Base-by-base conservation (phyloP, 1,140 invertebrate genomes). In the Drosophila lini region DNA sequence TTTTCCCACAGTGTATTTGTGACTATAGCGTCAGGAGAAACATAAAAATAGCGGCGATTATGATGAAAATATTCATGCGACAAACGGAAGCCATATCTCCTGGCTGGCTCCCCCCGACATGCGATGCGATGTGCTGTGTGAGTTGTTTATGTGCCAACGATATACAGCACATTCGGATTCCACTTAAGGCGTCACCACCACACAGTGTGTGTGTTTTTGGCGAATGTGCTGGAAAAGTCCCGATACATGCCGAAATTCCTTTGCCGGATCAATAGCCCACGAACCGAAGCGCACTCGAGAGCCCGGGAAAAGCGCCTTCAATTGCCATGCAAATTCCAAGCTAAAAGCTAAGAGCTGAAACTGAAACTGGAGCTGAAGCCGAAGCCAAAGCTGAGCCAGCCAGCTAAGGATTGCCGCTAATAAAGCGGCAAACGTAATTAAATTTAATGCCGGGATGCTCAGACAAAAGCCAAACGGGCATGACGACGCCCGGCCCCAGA, bases 1-100 rank as follows among this genome's bases (percentile, higher is more conserved):
- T n/a, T 48, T 44, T 64, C 9, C 25, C 8, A 15, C 42, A 22
- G 38, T 69, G 63, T 62, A 25, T 59, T 52, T 70, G 22, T 47
- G 25, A 36, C 41, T 56, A 44, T 74, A 74, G 50, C 52, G 73
- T 76, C 62, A 77, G 53, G 73, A 38, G 47, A 71, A 83, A 78
- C 77, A 88, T 89, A 86, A 86, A 88, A 89, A 86, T 86, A 86
- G 83, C 76, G 50, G 70, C 80, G 83, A 86, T 88, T 86, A 86
- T 86, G 84, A 86, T 86, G 83, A 89, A 86, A 86, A 86, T 89
- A 89, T 86, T 86, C 84, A 89, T 89, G 77, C 77, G 83, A 83
- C 80, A 80, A 85, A 83, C 83, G 80, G 68, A 83, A 83, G 58
- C 63, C 80, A 70, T 79, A 69, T 69, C 65, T 69, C 38, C 62